Evolutionary conservation across 2,797 vertebrate genomes (phyloP), one percentile per base, ranked within the genome.

Genomic region (Oophaga sylvatica): DNA sequence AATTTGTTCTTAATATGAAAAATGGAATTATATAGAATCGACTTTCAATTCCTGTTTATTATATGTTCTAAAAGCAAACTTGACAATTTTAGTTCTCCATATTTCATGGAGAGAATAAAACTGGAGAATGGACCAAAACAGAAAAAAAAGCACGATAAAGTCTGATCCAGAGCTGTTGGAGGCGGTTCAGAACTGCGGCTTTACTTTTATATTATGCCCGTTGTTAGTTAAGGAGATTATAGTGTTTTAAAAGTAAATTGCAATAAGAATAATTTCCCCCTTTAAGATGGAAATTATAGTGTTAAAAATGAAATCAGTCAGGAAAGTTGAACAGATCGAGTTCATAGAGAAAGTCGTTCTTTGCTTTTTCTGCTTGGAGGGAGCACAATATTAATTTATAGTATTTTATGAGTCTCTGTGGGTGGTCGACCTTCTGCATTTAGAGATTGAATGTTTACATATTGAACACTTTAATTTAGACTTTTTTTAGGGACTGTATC

Each of bases 1-100:
- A 71, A 71, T 81, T 68, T 83, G 26, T 83, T 57, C 81, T 83
- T 26, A 67, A 65, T 81, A 67, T 81, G 67, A 80, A 41, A 81
- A 81, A 81, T 26, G 35, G 22, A 81, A 81, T 81, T 53, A 67
- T 48, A 19, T 48, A 26, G 9, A 80, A 80, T 65, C 26, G 2
- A 80, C 19, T 80, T 76, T 59, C 56, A 57, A 11, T 79, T 79
- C 56, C 13, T 17, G 76, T 63, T 22, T 63, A 35, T 80, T 63
- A 41, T 45, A 80, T 63, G 53, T 80, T 41, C 22, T 41, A 19
- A 41, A 73, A 73, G 35, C 16, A 41, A 41, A 75, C 19, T 45
- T 22, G 35, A 9, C 7, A 22, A 22, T 73, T 73, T 5, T 3
- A 45, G 35, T 45, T 73, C 45, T 41, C 35, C 9, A 45, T 73